Evolutionary conservation across 2,888 invertebrate genomes (phyloP).

Genomic region (Epinotia bilunana): DNA sequence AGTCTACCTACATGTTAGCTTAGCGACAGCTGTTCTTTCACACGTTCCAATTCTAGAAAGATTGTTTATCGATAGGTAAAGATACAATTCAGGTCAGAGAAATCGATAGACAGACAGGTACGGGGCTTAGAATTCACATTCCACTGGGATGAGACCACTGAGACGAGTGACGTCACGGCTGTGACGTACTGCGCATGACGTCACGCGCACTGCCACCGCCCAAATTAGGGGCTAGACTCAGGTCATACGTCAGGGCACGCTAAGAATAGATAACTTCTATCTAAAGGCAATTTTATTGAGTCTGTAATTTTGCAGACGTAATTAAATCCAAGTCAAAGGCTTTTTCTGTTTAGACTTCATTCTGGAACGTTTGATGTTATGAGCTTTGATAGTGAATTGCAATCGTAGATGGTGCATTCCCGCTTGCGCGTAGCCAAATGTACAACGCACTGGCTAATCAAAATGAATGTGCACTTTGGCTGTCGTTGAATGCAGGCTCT

Average conservation of each 20-base stretch:
- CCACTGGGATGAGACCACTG: conserved; percentile 48
- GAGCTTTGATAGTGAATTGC: neutral
- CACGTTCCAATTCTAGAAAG: conserved; percentile 20
- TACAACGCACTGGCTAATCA: neutral
- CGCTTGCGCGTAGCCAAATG: neutral
- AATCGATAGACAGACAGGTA: conserved; percentile 30
- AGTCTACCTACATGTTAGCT: conserved; percentile 9
- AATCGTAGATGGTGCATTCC: neutral
- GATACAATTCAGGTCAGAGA: conserved; percentile 34
- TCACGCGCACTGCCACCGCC: conserved; percentile 53
- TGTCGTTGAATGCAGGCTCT: neutral
- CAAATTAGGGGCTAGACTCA: conserved; percentile 35
- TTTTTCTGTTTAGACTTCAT: neutral
- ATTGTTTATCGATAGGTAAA: conserved; percentile 25
- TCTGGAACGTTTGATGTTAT: neutral
- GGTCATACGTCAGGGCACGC: conserved; percentile 30
- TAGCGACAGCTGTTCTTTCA: conserved; percentile 22
- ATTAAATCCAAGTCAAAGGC: conserved; percentile 1
- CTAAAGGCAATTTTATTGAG: conserved; percentile 8
- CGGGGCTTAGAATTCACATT: conserved; percentile 1
- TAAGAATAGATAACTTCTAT: conserved; percentile 17
- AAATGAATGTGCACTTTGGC: conserved; percentile 1
- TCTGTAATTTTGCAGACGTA: conserved; percentile 11
- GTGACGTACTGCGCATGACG: conserved; percentile 68
- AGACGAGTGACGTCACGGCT: conserved; percentile 58